Evolutionary conservation across 2,113 vertebrate genomes (phyloP), one percentile per base, ranked within the genome.

Genomic region (Gasterosteus aculeatus): DNA sequence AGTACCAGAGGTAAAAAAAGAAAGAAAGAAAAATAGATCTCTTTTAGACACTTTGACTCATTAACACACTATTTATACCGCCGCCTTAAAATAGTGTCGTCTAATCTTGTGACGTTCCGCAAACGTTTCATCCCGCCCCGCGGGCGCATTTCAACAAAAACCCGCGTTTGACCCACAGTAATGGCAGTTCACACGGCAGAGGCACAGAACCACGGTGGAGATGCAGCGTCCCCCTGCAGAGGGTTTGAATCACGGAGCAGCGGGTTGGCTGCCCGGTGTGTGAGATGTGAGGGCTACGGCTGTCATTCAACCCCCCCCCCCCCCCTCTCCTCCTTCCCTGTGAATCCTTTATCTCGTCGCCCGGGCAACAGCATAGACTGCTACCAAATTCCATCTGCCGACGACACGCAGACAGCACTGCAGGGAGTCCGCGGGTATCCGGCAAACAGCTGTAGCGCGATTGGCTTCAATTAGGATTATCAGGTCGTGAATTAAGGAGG

Each of bases 331-430:
- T 3, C 33, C 33, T 3, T 5, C 33, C 80, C 38, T 22, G 84
- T 80, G 85, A 60, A 69, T 33, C 75, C 72, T 91, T 86, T 86
- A 82, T 85, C 87, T 90, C 53, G 74, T 93, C 83, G 88, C 90
- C 90, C 80, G 82, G 88, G 87, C 86, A 88, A 90, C 88, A 57
- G 59, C 82, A 84, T 77, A 54, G 53, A 12, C 53, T 29, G 86
- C 81, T 74, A 86, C 82, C 72, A 67, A 73, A 80, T 87, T 86
- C 78, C 80, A 77, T 83, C 82, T 63, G 82, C 73, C 78, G 75
- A 85, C 83, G 87, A 57, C 38, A 89, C 77, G 75, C 79, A 82
- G 67, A 82, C 80, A 72, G 71, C 49, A 59, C 82, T 67, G 72
- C 49, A 78, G 84, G 62, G 67, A 64, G 49, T 75, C 73, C 81